Evolutionary conservation across 1,140 invertebrate species (phyloP).

Genomic region (Drosophila albomicans): DNA sequence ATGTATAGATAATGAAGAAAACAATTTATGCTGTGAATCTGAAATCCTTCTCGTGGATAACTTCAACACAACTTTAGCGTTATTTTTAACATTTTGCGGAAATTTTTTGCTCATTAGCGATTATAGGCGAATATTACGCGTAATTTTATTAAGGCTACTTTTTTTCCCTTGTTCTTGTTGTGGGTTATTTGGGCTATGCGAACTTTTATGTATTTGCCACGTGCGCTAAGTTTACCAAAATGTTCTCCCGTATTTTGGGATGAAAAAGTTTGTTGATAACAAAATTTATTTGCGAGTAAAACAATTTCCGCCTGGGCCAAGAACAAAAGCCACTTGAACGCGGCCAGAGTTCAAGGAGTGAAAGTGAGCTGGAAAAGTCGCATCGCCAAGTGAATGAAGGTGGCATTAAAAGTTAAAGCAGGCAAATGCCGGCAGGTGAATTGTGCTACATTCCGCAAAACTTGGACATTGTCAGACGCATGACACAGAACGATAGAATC

Average conservation of each 20-base stretch:
- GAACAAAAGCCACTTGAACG: constrained; percentile 31
- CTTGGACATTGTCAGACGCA: constrained; percentile 27
- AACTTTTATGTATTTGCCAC: constrained; percentile 29
- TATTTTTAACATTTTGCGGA: constrained; percentile 5
- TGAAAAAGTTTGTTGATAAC: constrained; percentile 61
- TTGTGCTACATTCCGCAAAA: constrained; percentile 45
- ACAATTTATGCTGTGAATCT: no score
- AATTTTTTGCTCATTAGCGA: constrained; percentile 27
- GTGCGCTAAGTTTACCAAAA: constrained; percentile 29
- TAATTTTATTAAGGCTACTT: constrained; percentile 30
- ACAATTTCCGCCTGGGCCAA: constrained; percentile 62
- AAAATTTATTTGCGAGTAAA: constrained; percentile 62
- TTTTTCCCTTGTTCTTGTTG: constrained; percentile 2
- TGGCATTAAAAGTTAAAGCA: constrained; percentile 37
- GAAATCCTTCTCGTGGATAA: no score
- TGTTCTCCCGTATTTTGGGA: constrained; percentile 1
- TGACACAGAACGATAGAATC: constrained; percentile 23
- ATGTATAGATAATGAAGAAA: no score
- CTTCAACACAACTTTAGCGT: background rate
- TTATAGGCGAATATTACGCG: constrained; percentile 17
- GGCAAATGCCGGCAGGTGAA: constrained; percentile 38
- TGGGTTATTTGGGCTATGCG: background rate
- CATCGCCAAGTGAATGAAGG: constrained; percentile 16
- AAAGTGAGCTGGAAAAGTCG: constrained; percentile 31
- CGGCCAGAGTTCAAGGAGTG: constrained; percentile 27